A percentile compares a stretch with the other conserved stretches of the same genome.
These are phyloP conservation scores for Nomada lathburiana DNA, from an alignment of 2,888 invertebrate genomes.

Conservation along the genomic window DNA sequence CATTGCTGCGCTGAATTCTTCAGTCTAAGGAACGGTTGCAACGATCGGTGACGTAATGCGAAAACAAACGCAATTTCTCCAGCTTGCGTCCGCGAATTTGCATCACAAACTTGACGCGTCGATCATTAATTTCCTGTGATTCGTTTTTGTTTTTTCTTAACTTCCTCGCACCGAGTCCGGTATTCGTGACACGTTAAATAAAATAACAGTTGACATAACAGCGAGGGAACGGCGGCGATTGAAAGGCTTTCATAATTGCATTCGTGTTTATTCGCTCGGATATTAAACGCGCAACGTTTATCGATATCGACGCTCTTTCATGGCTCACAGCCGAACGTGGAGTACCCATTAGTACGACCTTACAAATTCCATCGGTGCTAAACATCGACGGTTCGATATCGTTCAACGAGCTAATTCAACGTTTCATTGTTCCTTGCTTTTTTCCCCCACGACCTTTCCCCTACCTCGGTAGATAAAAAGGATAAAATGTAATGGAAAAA, in stretches of 20 bases:
- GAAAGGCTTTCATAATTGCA: constrained; percentile 9
- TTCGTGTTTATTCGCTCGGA: neutral
- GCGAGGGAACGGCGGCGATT: neutral
- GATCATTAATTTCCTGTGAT: no score
- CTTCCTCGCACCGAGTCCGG: no score
- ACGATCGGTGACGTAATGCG: neutral
- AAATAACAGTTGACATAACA: neutral
- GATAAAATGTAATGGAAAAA: neutral
- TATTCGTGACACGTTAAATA: neutral
- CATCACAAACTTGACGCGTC: no score
- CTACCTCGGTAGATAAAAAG: neutral
- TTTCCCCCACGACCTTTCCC: neutral
- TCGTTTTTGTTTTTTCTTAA: no score
- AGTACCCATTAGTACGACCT: neutral
- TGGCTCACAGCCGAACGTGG: neutral
- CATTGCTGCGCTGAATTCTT: neutral
- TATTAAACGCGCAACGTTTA: neutral
- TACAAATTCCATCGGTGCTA: neutral
- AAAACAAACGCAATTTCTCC: neutral
- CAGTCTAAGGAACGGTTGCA: neutral
- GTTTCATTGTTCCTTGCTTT: neutral
- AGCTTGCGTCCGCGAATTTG: neutral
- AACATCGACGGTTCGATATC: neutral
- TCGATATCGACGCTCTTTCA: neutral
- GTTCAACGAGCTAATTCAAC: constrained; percentile 3